Conservation (phyloP, 2,797 vertebrate species). For the Acanthurus lineatus region DNA sequence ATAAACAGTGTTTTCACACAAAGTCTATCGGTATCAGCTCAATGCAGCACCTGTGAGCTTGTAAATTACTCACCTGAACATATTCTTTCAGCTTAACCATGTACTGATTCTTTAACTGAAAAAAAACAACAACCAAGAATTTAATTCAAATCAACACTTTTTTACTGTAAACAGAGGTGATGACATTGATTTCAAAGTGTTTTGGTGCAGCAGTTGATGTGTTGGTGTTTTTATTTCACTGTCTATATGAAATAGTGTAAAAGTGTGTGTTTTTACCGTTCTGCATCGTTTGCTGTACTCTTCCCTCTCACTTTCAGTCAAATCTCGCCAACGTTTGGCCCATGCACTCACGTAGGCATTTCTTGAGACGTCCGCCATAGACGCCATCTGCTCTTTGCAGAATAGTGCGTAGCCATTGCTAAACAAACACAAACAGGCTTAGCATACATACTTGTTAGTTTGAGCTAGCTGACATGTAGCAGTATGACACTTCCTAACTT, state of each 20-base stretch:
- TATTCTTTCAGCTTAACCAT: fast-evolving
- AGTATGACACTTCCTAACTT: no score
- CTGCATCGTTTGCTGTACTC: not conserved
- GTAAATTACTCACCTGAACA: constrained; percentile 48
- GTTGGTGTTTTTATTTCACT: not conserved
- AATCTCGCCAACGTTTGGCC: constrained; percentile 47
- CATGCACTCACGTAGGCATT: fast-evolving
- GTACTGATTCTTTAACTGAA: constrained; percentile 62
- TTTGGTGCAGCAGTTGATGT: not conserved
- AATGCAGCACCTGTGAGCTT: not conserved
- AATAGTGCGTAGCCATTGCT: constrained; percentile 69
- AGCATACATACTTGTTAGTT: no score
- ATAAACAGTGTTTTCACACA: constrained; percentile 18
- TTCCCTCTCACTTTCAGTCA: constrained; percentile 17
- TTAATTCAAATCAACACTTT: not conserved
- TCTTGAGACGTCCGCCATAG: fast-evolving
- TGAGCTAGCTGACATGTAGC: no score
- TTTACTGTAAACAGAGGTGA: not conserved
- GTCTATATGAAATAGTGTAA: no score
- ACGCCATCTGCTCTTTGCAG: constrained; percentile 34
- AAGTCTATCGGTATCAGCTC: not conserved
- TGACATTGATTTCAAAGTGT: not conserved
- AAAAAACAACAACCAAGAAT: not conserved
- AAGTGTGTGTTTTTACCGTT: constrained; percentile 45
- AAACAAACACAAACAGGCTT: constrained; percentile 11